A percentile compares a stretch with the other conserved stretches of the same genome.
phyloP scores from a whole-genome alignment of 2,888 invertebrate genomes.

The Heteropelma amictum region DNA sequence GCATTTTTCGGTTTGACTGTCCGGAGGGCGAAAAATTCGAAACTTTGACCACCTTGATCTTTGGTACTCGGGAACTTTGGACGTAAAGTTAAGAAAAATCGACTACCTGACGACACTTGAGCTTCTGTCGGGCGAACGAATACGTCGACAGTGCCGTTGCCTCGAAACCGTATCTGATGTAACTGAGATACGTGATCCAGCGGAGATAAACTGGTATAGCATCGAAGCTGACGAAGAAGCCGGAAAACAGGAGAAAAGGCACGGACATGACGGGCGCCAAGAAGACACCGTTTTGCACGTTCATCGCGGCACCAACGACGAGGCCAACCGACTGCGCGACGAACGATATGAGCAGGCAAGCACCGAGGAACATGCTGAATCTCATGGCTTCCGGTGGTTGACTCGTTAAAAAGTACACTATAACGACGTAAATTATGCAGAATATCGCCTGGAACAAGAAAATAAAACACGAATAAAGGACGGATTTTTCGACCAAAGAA shows the following conservation, averaged over 20 bases:
- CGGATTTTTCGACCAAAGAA: not conserved
- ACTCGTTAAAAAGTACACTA: constrained; percentile 96
- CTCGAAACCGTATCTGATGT: constrained; percentile 97
- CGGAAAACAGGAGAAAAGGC: constrained; percentile 96
- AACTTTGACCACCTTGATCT: no score
- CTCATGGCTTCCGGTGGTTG: constrained; percentile 92
- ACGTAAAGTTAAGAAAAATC: not conserved
- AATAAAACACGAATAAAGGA: not conserved
- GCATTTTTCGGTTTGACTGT: no score
- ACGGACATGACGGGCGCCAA: constrained; percentile 98
- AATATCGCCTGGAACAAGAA: constrained; percentile 88
- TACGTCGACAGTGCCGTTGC: constrained; percentile 96
- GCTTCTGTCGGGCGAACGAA: constrained; percentile 88
- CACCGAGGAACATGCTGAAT: constrained; percentile 92
- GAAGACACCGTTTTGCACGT: constrained; percentile 96
- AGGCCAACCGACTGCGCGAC: constrained; percentile 97
- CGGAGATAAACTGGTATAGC: constrained; percentile 96
- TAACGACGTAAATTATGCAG: constrained; percentile 93
- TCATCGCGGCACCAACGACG: constrained; percentile 97
- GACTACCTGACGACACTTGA: constrained; percentile 87
- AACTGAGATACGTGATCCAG: constrained; percentile 97
- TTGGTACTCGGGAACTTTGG: not conserved
- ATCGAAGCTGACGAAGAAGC: constrained; percentile 98
- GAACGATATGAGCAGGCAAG: constrained; percentile 93
- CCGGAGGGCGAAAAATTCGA: no score